Conservation (phyloP, 2,113 vertebrate genomes). For the Ailuropoda melanoleuca region DNA sequence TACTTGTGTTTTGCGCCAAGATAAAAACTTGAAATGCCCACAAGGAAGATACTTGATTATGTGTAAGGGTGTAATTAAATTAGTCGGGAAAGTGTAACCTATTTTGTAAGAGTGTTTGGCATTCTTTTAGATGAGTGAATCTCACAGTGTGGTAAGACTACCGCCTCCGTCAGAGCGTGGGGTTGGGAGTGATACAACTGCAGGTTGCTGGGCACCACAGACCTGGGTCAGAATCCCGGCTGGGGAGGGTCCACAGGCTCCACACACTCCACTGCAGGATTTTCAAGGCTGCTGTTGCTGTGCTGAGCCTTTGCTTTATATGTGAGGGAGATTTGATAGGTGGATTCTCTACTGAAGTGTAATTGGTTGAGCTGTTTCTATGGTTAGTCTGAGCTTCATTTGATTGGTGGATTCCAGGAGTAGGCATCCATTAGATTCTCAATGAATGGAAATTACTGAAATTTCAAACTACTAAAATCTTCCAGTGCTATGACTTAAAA, state of each 20-base stretch:
- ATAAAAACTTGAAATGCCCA: background rate
- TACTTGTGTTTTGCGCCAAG: background rate
- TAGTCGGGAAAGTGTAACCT: background rate
- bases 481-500: background rate
- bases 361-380: slow-evolving; percentile 84
- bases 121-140: background rate
- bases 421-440: slow-evolving; percentile 54
- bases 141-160: background rate
- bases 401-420: slow-evolving; percentile 72
- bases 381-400: slow-evolving; percentile 50
- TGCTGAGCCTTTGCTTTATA: slow-evolving; percentile 62
- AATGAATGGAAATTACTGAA: background rate
- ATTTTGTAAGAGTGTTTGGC: background rate
- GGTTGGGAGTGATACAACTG: background rate
- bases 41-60: background rate
- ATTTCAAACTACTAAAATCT: background rate
- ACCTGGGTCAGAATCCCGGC: background rate
- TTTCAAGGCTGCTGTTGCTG: slow-evolving; percentile 70
- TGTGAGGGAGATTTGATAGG: slow-evolving; percentile 72
- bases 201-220: background rate
- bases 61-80: background rate
- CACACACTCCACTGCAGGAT: slow-evolving; percentile 10
- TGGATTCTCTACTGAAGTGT: slow-evolving; percentile 60
- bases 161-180: background rate
- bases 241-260: background rate